Percentiles rank a stretch among this genome's conserved stretches.
Conservation (phyloP, 2,888 invertebrate species). For the Sympetrum striolatum region DNA sequence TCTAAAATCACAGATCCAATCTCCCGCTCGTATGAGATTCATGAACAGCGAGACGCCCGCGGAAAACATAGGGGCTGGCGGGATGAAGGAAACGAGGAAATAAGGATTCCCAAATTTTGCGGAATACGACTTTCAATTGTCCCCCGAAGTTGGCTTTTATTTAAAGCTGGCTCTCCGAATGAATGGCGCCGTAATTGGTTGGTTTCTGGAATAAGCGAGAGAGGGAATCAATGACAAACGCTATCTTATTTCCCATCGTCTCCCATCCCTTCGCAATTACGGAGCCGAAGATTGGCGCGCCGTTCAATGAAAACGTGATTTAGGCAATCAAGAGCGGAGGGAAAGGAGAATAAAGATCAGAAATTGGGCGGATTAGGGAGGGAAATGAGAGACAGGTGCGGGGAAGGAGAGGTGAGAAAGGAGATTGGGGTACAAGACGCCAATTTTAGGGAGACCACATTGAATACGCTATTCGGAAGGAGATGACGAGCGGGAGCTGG, state of each 20-base stretch:
- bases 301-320: not conserved
- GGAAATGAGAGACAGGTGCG: not conserved
- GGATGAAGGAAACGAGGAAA: not conserved
- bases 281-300: not conserved
- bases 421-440: not conserved
- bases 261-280: not conserved
- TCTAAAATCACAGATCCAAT: too few species aligned
- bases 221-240: not conserved
- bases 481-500: not conserved
- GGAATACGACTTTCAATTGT: not conserved
- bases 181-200: slow-evolving; percentile 11
- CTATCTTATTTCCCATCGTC: not conserved
- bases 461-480: not conserved
- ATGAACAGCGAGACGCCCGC: not conserved
- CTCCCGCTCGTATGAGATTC: too few species aligned
- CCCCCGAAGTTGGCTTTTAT: not conserved
- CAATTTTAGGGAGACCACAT: not conserved
- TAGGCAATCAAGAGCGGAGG: not conserved
- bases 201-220: not conserved
- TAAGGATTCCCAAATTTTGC: not conserved
- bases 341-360: not conserved
- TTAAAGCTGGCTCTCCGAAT: not conserved
- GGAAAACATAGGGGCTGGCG: not conserved
- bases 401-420: not conserved
- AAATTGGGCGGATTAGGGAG: not conserved